Evolutionary conservation across 2,797 vertebrate species (phyloP).

Genomic region (Onychomys torridus): DNA sequence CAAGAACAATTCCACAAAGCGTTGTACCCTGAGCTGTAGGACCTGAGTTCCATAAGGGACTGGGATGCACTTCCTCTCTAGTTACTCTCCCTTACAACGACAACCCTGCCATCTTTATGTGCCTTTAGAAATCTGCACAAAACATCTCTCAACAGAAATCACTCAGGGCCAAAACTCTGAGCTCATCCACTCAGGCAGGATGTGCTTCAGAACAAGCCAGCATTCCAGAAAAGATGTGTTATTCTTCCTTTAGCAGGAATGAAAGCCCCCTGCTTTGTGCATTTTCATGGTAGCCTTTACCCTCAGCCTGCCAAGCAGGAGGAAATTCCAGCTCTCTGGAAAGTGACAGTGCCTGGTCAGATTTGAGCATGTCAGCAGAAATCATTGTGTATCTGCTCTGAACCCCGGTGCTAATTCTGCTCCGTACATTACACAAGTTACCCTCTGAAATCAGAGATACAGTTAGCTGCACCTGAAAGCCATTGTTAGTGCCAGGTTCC

Average conservation of each 20-base stretch:
- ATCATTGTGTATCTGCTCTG: rapidly evolving
- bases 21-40: rapidly evolving
- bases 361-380: neutral
- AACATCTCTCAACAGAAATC: slow-evolving; percentile 60
- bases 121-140: neutral
- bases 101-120: neutral
- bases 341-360: slow-evolving; percentile 42
- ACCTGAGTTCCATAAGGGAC: neutral
- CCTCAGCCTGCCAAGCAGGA: slow-evolving; percentile 4
- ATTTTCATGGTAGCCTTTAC: slow-evolving; percentile 44
- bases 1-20: neutral
- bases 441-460: neutral
- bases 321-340: slow-evolving; percentile 61
- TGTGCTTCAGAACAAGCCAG: slow-evolving; percentile 56
- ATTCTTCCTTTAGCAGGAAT: neutral
- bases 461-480: neutral
- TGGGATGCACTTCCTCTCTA: neutral
- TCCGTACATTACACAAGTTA: rapidly evolving
- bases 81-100: neutral
- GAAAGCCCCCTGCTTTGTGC: neutral
- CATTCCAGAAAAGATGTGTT: slow-evolving; percentile 56
- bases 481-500: neutral
- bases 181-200: slow-evolving; percentile 69
- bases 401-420: neutral
- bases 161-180: slow-evolving; percentile 17